Evolutionary conservation across 2,888 invertebrate genomes (phyloP), one percentile per base, ranked within the genome.

Genomic region (Drosophila monieri): DNA sequence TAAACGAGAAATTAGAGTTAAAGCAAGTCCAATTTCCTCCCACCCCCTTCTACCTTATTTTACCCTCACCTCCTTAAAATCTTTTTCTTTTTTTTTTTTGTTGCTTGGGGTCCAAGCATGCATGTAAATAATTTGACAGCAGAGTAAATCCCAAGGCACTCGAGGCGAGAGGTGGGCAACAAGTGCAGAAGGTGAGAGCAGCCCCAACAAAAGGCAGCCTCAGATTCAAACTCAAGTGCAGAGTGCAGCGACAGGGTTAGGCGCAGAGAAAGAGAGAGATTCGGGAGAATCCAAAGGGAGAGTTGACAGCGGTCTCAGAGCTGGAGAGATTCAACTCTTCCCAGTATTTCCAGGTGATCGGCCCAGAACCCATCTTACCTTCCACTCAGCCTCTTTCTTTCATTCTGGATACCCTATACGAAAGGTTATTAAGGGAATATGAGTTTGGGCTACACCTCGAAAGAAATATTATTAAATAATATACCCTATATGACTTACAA

Each of bases 121-220:
- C 61, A 68, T 56, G 71, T 73, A 68, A 73, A 69, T 73, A 79
- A 76, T 84, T 84, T 81, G 81, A 81, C 74, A 72, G 78, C 52
- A 55, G 68, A 74, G 60, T 62, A 61, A 60, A 53, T 49, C 53
- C 53, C 59, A 39, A 51, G 53, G 55, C 59, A 47, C 51, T 49
- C 54, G 44, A 37, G 46, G 51, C 46, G 56, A 43, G 48, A 54
- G 47, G 44, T 60, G 62, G 55, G 69, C 65, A 68, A 80, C 85
- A 84, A 81, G 83, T 84, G 83, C 72, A 85, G n/a, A 46, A 55
- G 62, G 46, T 64, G 30, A 48, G 39, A 18, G 56, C 39, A 35
- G 35, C 35, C 35, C n/a, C 12, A 15, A 10, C 14, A 18, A 41
- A 39, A 15, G 18, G 39, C 9, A 18, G 39, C 14, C 39, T 18